Evolutionary conservation across 2,797 vertebrate genomes (phyloP), one percentile per base, ranked within the genome.

Genomic region (Balearica regulorum): DNA sequence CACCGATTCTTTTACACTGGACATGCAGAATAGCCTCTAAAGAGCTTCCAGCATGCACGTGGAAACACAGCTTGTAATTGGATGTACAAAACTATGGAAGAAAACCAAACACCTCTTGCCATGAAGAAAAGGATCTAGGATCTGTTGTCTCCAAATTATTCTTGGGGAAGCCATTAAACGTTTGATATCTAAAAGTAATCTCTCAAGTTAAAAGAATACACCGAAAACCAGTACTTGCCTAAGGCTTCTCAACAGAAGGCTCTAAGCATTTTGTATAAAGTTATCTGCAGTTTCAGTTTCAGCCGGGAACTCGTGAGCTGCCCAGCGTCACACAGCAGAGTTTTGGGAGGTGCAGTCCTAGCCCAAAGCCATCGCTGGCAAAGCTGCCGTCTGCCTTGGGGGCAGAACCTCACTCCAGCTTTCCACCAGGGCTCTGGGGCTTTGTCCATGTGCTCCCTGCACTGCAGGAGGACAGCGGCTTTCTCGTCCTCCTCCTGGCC

Each of bases 241-340:
- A 62, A 57, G 24, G 44, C 37, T 60, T 43, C 41, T 68, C 26
- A 73, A 24, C 18, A 87, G 66, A 78, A 49, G 24, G 39, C 35
- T 90, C 65, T 43, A 62, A 65, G 55, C 0, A 0, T 75, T 94
- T 87, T 39, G 85, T 21, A 13, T 57, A n/a, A 48, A 62, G 15
- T 5, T 28, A 33, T 10, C 24, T 57, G 28, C 41, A 68, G 31
- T 77, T 92, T 82, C 48, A 19, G 8, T 57, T 81, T 61, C 39
- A 39, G 62, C 7, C 39, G 55, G 28, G 49, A 60, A 68, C 6
- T 53, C 0, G 0, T 16, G 72, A 87, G 17, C 43, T 64, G 54
- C 62, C 33, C n/a, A 5, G n/a, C 5, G 33, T 26, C 62, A 31
- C 46, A 10, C 22, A 26, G 33, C 0, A 0, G n/a, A 48, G 29